phyloP scores from a whole-genome alignment of 2,888 invertebrate genomes.

The Pristionchus japonicus region DNA sequence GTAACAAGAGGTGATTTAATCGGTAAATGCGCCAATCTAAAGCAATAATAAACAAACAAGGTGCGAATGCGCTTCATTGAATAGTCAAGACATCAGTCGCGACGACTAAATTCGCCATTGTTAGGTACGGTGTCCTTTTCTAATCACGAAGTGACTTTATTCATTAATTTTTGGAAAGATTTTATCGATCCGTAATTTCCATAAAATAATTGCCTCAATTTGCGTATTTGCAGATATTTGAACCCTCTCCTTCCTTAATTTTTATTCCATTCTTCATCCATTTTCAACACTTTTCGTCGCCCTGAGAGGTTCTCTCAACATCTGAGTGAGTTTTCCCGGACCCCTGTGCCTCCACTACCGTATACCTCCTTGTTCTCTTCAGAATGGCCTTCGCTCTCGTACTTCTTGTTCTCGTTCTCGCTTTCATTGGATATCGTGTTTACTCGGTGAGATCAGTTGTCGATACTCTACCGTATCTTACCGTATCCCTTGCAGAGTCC shows the following conservation, averaged over 20 bases:
- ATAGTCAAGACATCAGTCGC: too few species aligned
- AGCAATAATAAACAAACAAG: too few species aligned
- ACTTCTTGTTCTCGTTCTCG: slow-evolving; percentile 38
- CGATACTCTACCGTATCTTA: neutral
- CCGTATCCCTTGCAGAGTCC: neutral
- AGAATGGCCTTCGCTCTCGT: slow-evolving; percentile 32
- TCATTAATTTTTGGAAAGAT: too few species aligned
- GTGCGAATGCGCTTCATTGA: too few species aligned
- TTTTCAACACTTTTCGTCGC: neutral
- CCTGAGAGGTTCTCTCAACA: neutral
- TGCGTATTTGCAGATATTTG: too few species aligned
- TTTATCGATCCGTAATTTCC: too few species aligned
- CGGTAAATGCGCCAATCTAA: too few species aligned
- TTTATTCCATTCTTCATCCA: neutral
- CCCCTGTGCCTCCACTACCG: neutral
- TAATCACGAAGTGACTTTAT: too few species aligned
- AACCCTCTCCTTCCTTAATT: neutral
- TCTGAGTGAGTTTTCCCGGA: neutral
- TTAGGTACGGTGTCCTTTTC: too few species aligned
- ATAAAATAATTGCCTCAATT: too few species aligned
- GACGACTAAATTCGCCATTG: too few species aligned
- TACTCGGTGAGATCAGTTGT: slow-evolving; percentile 18
- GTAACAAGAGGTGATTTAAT: too few species aligned
- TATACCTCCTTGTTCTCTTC: neutral
- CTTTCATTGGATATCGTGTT: slow-evolving; percentile 39